phyloP scores from a whole-genome alignment of 1,140 invertebrate species.

The Drusus annulatus region DNA sequence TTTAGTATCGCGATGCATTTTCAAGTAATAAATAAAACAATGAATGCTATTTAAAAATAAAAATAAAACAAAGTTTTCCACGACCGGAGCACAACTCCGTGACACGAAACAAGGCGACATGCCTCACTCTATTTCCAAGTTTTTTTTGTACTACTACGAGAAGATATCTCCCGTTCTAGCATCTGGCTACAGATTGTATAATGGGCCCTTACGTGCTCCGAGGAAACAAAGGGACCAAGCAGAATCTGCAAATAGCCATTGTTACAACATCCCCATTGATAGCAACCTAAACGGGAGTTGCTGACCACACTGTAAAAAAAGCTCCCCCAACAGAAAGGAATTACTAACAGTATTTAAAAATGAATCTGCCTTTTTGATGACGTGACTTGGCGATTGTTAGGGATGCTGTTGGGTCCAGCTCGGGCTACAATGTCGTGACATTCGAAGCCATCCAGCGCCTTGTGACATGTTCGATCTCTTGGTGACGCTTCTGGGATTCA shows the following conservation, averaged over 20 bases:
- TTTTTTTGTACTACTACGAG: neutral
- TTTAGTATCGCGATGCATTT: too few species aligned
- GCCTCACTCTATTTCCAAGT: constrained; percentile 2
- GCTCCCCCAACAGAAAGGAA: too few species aligned
- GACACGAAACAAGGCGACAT: constrained; percentile 26
- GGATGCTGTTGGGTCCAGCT: neutral
- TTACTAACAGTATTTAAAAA: too few species aligned
- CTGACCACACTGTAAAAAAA: neutral
- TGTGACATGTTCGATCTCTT: constrained; percentile 45
- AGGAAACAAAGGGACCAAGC: constrained; percentile 26
- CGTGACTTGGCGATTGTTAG: neutral
- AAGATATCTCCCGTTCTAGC: neutral
- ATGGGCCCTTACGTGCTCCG: constrained; percentile 33
- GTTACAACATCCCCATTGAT: neutral
- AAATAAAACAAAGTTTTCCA: too few species aligned
- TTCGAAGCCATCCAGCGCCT: constrained; percentile 27
- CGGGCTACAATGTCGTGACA: constrained; percentile 40
- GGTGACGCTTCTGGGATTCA: constrained; percentile 40
- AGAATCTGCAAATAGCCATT: constrained; percentile 16
- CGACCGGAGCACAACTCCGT: neutral
- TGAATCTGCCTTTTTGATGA: neutral
- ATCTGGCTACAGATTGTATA: constrained; percentile 41
- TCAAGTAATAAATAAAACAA: too few species aligned
- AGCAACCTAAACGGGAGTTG: neutral
- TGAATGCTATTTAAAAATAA: too few species aligned